Evolutionary conservation across 2,113 vertebrate species (phyloP), one percentile per base, ranked within the genome.

Genomic region (Phasianus colchicus): DNA sequence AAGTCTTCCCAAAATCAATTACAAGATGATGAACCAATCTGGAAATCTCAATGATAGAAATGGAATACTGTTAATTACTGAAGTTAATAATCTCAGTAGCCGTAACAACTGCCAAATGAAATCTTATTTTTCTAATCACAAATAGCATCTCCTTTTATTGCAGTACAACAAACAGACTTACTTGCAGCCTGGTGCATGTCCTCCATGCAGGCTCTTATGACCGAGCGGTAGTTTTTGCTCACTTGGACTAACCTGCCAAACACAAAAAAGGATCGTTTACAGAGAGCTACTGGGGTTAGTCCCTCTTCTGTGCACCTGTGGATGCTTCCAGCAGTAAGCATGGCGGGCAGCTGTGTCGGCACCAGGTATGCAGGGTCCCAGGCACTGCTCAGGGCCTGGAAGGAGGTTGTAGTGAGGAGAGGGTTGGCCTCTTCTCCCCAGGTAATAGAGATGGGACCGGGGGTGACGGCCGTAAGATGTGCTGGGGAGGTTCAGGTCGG

Each of bases 181-280:
- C 99, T 94, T 92, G 99, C 98, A 84, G 97, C 96, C 83, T 99
- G 98, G 86, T 99, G 99, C 95, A 99, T 98, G 89, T 99, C 99
- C 66, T 99, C 99, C 98, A 99, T 99, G 80, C 99, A 99, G 9
- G 99, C 99, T 94, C 99, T 97, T 47, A 99, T 98, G 73, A 99
- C 99, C 0, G 99, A 99, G 13, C 99, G 98, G 94, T 99, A 99
- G 97, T 99, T 99, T 97, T 99, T 99, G 96, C 99, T 99, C 84
- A 99, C 98, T 96, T 98, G 98, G 96, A 99, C 98, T 95, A 99
- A 98, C 30, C 99, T 99, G 95, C 58, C 90, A 91, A 95, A 81
- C 82, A 93, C 58, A 94, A 89, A 81, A 91, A 52, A 9, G 17
- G 30, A 70, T 64, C 3, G 2, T n/a, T 77, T 48, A 65, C 69